Evolutionary conservation across 2,888 invertebrate genomes (phyloP).

Genomic region (Ecliptopera silaceata): DNA sequence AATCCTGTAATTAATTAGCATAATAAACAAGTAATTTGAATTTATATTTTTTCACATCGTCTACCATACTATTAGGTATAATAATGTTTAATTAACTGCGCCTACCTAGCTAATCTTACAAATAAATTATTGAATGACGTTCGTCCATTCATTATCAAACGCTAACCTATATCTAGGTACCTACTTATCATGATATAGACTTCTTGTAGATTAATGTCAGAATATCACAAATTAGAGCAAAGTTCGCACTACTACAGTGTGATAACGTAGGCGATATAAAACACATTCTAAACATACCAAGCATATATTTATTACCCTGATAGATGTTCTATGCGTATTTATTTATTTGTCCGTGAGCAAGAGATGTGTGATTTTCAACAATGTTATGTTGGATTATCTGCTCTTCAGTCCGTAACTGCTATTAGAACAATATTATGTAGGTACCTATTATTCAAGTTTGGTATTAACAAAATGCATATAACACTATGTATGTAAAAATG

Average conservation of each 20-base stretch:
- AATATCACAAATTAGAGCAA: slow-evolving; percentile 43
- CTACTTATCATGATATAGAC: not conserved
- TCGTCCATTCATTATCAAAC: not conserved
- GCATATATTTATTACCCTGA: slow-evolving; percentile 24
- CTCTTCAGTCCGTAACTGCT: not conserved
- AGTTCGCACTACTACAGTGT: slow-evolving; percentile 43
- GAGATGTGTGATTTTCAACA: not conserved
- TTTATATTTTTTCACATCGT: too few species aligned
- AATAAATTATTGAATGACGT: too few species aligned
- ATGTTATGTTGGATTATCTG: not conserved
- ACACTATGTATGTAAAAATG: too few species aligned
- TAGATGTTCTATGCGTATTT: slow-evolving; percentile 4
- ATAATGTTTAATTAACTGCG: too few species aligned
- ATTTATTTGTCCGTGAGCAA: not conserved
- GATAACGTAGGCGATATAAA: slow-evolving; percentile 40
- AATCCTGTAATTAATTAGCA: too few species aligned
- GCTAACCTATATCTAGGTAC: not conserved
- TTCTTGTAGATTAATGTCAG: not conserved
- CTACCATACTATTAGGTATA: too few species aligned
- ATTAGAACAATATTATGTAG: too few species aligned
- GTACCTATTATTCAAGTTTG: too few species aligned
- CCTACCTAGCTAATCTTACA: too few species aligned
- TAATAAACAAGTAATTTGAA: too few species aligned
- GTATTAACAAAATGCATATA: too few species aligned
- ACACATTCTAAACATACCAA: slow-evolving; percentile 39